Evolutionary conservation across 2,888 invertebrate species (phyloP).

Genomic region (Cephus nigrinus): DNA sequence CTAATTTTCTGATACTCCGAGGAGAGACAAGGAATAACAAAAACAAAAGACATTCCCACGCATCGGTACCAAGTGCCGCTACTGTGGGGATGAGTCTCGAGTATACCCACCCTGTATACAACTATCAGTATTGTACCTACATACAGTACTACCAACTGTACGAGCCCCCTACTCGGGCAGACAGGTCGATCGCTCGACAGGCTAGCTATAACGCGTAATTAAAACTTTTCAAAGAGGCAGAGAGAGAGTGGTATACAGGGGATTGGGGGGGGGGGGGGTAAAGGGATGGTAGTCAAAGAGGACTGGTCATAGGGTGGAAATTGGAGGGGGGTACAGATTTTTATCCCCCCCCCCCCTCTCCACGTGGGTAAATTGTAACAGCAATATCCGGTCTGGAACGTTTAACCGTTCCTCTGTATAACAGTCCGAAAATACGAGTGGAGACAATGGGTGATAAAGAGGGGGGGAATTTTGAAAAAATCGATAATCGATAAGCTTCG

Average conservation of each 20-base stretch:
- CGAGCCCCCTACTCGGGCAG: neutral
- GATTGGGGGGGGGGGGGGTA: neutral
- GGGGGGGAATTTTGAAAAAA: neutral
- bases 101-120: neutral
- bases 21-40: rapidly evolving
- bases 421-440: neutral
- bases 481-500: neutral
- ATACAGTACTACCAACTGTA: neutral
- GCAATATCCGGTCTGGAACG: neutral
- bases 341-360: neutral
- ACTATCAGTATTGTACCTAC: neutral
- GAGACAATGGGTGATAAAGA: neutral
- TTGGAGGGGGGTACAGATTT: neutral
- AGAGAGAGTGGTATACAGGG: neutral
- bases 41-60: neutral
- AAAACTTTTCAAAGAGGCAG: neutral
- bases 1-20: neutral
- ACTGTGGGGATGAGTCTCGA: neutral
- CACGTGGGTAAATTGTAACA: neutral
- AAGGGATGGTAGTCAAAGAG: neutral
- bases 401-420: neutral
- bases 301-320: neutral
- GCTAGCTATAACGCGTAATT: neutral
- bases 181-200: neutral
- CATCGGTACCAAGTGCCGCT: neutral